These are phyloP conservation scores for Centrocercus urophasianus DNA, from an alignment of 2,113 vertebrate genomes.

Conservation along the genomic window DNA sequence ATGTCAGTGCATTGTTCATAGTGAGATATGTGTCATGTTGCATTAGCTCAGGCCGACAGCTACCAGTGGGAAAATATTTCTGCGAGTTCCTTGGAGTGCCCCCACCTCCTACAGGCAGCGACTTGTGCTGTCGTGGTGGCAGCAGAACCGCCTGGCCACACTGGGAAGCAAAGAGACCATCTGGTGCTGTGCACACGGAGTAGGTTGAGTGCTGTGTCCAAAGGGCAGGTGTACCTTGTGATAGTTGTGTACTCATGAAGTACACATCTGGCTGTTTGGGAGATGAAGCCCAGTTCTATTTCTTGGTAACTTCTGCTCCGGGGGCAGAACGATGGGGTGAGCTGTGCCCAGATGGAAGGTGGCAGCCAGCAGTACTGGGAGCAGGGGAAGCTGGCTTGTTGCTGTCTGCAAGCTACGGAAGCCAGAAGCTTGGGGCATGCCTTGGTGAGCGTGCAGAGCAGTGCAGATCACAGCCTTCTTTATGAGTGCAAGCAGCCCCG, in stretches of 20 bases:
- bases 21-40: slow-evolving; percentile 39
- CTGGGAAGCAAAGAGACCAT: background rate
- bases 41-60: slow-evolving; percentile 58
- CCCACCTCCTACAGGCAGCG: slow-evolving; percentile 44
- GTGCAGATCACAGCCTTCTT: background rate
- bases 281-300: slow-evolving; percentile 25
- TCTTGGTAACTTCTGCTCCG: background rate
- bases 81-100: background rate
- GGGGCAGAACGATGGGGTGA: background rate
- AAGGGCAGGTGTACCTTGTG: background rate
- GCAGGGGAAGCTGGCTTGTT: background rate
- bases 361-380: background rate
- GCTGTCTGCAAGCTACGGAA: background rate
- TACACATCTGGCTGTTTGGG: background rate
- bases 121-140: background rate
- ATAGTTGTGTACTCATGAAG: background rate
- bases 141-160: background rate
- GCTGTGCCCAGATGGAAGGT: background rate
- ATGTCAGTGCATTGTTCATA: slow-evolving; percentile 26
- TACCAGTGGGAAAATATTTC: slow-evolving; percentile 57
- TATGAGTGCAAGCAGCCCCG: background rate
- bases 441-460: background rate
- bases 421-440: background rate
- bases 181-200: fast-evolving
- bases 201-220: background rate